Evolutionary conservation across 92 coral and sea anemone genomes (phyloP), one percentile per base, ranked within the genome.

Genomic region (Pocillopora grandis): DNA sequence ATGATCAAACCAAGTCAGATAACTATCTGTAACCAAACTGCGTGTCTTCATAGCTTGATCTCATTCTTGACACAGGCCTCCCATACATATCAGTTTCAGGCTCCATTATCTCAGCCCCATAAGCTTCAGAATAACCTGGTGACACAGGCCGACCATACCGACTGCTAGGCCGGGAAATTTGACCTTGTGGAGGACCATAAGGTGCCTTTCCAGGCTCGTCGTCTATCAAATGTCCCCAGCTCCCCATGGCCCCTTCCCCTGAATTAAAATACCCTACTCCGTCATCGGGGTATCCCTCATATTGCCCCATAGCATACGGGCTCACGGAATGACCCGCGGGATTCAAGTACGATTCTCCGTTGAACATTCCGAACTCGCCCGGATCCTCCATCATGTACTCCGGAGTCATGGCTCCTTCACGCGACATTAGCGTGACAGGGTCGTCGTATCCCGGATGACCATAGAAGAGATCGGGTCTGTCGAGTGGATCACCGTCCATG

Each of bases 401-500:
- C n/a, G 99, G 99, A 17, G 97, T 94, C 71, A 90, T 87, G 42
- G 98, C 99, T 23, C 99, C 99, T 83, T 96, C 99, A 68, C 99
- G 99, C 70, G 95, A 92, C 89, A 93, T 93, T 16, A 96, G 91
- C 78, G 98, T 94, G 85, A 94, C 98, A 17, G 98, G 98, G 85
- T 96, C 99, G 68, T 95, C 99, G 70, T 96, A 96, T 71, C 98
- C 98, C 59, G 98, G 99, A 87, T 94, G 99, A 58, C 99, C 99
- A 79, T 96, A 96, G 87, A 96, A 96, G 82, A 96, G 85, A 66
- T 94, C 99, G 55, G 98, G 96, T 76, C 99, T 91, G 86, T 96
- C 99, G 17, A 96, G 90, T 1, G 95, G 92, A 74, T 96, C 99
- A 3, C 98, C 99, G 31, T 96, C 98, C 79, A 96, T 94, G 76